Evolutionary conservation across 2,888 invertebrate species (phyloP).

Genomic region (Tinea semifulvella): DNA sequence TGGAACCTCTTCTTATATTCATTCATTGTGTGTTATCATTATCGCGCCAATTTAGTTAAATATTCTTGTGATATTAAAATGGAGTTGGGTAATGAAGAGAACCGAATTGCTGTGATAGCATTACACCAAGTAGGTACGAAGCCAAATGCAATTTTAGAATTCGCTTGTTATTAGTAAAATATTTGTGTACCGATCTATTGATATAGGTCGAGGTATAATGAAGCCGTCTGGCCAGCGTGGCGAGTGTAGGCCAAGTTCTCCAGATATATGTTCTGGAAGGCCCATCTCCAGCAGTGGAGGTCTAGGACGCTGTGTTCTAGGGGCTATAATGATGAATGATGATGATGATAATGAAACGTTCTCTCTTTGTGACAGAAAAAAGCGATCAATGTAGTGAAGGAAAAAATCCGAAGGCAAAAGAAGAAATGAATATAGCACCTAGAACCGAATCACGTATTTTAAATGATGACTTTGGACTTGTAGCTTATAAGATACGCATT

Average conservation of each 20-base stretch:
- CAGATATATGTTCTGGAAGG: too few species aligned
- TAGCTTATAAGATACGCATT: neutral
- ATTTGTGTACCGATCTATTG: neutral
- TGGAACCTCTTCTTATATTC: neutral
- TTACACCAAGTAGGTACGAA: neutral
- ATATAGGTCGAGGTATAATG: too few species aligned
- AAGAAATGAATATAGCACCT: neutral
- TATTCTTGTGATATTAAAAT: neutral
- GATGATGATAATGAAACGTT: neutral
- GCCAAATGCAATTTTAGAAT: neutral
- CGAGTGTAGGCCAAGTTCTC: too few species aligned
- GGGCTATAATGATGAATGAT: too few species aligned
- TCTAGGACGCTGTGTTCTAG: too few species aligned
- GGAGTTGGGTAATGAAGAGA: neutral
- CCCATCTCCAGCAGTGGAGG: too few species aligned
- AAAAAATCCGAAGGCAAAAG: neutral
- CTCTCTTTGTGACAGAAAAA: neutral
- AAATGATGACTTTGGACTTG: neutral
- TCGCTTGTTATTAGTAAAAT: neutral
- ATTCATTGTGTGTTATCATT: neutral
- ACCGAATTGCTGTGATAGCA: too few species aligned
- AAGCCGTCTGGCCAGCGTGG: too few species aligned
- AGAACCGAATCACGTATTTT: neutral
- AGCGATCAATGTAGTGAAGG: neutral
- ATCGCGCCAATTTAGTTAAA: neutral